These are phyloP conservation scores for Brachyptera risi DNA, from an alignment of 2,888 invertebrate genomes.

Conservation along the genomic window DNA sequence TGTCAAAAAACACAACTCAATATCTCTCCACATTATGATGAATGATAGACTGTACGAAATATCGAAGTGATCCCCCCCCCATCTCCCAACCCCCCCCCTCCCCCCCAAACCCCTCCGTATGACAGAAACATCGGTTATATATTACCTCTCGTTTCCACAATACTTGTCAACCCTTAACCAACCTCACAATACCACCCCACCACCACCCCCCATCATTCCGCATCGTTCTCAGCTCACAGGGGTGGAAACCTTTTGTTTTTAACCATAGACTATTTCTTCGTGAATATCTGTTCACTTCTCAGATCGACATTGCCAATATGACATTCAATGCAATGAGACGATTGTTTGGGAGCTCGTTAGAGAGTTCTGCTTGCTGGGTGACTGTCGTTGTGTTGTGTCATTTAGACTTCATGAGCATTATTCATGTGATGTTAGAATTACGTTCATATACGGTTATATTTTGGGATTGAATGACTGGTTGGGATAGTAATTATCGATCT, in stretches of 20 bases:
- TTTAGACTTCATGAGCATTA: no score
- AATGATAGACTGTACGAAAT: slow-evolving; percentile 2
- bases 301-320: neutral
- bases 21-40: slow-evolving; percentile 13
- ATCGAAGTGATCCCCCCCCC: slow-evolving; percentile 16
- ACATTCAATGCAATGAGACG: no score
- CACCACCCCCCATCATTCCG: neutral
- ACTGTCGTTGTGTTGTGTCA: no score
- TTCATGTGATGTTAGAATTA: no score
- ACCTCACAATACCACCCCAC: neutral
- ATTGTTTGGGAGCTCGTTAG: no score
- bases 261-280: neutral
- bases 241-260: slow-evolving; percentile 1
- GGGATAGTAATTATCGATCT: no score
- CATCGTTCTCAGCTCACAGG: neutral
- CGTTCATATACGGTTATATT: no score
- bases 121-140: slow-evolving; percentile 33
- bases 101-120: slow-evolving; percentile 12
- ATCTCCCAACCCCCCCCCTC: slow-evolving; percentile 14
- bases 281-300: neutral
- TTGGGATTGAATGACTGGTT: no score
- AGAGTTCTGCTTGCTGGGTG: no score
- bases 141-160: slow-evolving; percentile 33
- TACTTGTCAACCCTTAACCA: slow-evolving; percentile 31
- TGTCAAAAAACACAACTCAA: slow-evolving; percentile 10